A percentile compares a stretch with the other conserved stretches of the same genome.
These are phyloP conservation scores for Numenius phaeopus DNA, from an alignment of 2,797 vertebrate genomes.

Conservation along the genomic window DNA sequence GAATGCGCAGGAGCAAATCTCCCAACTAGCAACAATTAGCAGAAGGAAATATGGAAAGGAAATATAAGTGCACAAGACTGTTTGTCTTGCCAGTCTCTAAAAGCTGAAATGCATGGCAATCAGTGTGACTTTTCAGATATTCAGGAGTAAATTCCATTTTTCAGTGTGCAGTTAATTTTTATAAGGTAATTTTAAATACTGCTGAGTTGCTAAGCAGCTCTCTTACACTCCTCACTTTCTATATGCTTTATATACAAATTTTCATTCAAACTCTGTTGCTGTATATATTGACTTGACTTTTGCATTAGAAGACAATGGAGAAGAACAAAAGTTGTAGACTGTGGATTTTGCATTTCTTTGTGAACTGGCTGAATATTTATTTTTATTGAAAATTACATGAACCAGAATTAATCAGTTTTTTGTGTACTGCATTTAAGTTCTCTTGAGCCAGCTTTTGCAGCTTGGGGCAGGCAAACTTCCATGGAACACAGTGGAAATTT, in stretches of 20 bases:
- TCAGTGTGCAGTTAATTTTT: neutral
- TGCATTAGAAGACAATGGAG: neutral
- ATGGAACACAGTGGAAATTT: neutral
- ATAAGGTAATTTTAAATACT: neutral
- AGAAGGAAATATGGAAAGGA: neutral
- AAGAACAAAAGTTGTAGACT: neutral
- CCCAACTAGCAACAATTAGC: neutral
- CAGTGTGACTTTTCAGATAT: neutral
- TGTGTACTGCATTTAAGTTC: neutral
- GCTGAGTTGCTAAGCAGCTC: neutral
- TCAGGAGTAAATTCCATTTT: neutral
- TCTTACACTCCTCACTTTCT: neutral
- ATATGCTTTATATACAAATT: neutral
- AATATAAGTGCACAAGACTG: neutral
- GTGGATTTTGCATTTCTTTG: neutral
- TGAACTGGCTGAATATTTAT: neutral
- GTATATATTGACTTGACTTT: neutral
- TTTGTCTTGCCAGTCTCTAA: neutral
- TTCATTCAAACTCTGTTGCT: neutral
- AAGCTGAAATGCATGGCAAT: neutral
- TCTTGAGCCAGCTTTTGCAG: neutral
- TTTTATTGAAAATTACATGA: neutral
- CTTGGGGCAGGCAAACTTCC: neutral
- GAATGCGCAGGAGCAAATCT: neutral
- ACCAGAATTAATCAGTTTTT: neutral